These are phyloP conservation scores for Sarcophaga bullata DNA, from an alignment of 1,140 invertebrate genomes.

Conservation along the genomic window DNA sequence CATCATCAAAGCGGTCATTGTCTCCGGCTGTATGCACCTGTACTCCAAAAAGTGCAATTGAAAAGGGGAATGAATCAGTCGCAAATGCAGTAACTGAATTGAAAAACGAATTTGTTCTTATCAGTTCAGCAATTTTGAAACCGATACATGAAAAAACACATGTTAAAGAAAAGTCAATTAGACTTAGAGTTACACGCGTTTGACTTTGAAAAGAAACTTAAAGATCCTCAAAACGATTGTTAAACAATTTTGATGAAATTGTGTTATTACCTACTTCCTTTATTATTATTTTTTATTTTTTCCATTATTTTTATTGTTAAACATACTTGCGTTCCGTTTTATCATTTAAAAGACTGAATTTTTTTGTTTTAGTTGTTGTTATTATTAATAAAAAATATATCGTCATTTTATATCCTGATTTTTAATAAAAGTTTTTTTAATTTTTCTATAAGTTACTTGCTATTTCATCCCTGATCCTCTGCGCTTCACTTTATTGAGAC, in stretches of 20 bases:
- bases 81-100: background rate
- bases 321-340: background rate
- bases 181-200: no score
- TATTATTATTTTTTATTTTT: no score
- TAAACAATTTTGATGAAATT: background rate
- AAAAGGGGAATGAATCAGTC: background rate
- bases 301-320: no score
- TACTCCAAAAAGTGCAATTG: no score
- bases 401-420: background rate
- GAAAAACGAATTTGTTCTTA: conserved; percentile 24
- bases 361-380: background rate
- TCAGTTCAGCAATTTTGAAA: background rate
- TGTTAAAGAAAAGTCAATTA: no score
- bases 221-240: background rate
- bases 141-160: background rate
- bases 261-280: no score
- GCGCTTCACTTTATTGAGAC: conserved; percentile 23
- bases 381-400: background rate
- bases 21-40: background rate
- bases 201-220: background rate
- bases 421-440: background rate
- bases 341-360: background rate
- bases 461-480: conserved; percentile 40
- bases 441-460: conserved; percentile 12
- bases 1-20: no score